Evolutionary conservation across 2,888 invertebrate species (phyloP).

Genomic region (Lysandra coridon): DNA sequence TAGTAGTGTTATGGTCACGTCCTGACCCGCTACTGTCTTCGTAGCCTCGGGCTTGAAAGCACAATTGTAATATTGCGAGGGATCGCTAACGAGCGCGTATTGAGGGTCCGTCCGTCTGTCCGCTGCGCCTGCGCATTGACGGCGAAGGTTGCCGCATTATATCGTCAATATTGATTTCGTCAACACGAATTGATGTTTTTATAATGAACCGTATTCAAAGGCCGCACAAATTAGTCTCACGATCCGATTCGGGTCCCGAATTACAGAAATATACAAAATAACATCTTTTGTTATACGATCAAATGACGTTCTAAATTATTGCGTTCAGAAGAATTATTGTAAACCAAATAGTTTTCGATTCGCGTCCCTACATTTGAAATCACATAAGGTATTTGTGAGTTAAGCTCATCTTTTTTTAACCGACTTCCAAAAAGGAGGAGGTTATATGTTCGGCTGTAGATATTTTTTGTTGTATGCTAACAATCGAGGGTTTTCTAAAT

Average conservation of each 20-base stretch:
- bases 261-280: not conserved
- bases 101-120: not conserved
- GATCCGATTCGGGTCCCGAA: constrained; percentile 7
- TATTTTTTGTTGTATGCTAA: no score
- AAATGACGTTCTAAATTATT: not conserved
- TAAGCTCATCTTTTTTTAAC: no score
- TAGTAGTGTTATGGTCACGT: not conserved
- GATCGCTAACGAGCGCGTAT: constrained; percentile 3
- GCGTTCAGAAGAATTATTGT: no score
- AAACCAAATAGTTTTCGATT: no score
- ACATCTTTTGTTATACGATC: not conserved
- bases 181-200: constrained; percentile 16
- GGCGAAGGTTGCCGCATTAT: constrained; percentile 16
- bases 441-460: no score
- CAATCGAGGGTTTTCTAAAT: no score
- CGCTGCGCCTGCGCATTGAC: not conserved
- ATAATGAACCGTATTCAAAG: constrained; percentile 15
- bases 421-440: no score
- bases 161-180: constrained; percentile 16
- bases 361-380: no score
- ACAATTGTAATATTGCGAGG: not conserved
- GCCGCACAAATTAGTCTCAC: constrained; percentile 16
- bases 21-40: not conserved
- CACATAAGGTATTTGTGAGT: no score
- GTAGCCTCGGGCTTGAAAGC: constrained; percentile 6